Evolutionary conservation across 2,113 vertebrate genomes (phyloP), one percentile per base, ranked within the genome.

Genomic region (Synchiropus splendidus): DNA sequence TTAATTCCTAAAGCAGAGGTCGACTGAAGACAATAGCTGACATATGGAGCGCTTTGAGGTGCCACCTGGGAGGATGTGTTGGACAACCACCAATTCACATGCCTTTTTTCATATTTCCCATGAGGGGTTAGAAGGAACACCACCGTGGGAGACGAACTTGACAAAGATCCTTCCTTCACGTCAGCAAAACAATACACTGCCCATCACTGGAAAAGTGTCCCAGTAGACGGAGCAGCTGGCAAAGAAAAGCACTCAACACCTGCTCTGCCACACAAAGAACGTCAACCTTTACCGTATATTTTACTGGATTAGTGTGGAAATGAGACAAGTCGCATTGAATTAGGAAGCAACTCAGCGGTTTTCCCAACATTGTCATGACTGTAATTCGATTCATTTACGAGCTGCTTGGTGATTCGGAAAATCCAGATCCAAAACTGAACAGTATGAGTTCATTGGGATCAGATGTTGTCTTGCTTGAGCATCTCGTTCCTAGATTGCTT

Each of bases 31-130:
- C 51, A 54, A 45, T 45, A 46, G 48, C 21, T 43, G 31, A 44
- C 42, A 6, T 2, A 18, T 40, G 46, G 36, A 55, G 37, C 33
- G 36, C 56, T 53, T 59, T 71, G 70, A 71, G 50, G 57, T 53
- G 61, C 67, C 66, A 56, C 66, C 56, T 15, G 58, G 60, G 64
- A 78, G 77, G 72, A 78, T 67, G 66, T 73, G 51, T 61, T 49
- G 54, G 74, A 76, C 61, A 68, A 59, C 53, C 74, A 66, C 62
- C 76, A 58, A 68, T 75, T 72, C 53, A 72, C 45, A 58, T 34
- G 35, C 39, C 42, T 49, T 51, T 43, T 70, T 71, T 49, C 48
- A 43, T 8, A 27, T 70, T 71, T 72, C 72, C 72, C 67, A 72
- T 61, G 50, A 61, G 66, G 76, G 59, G 59, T 60, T 72, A 48